These are phyloP conservation scores for Euborellia annulipes DNA, from an alignment of 1,140 invertebrate genomes.

Conservation along the genomic window DNA sequence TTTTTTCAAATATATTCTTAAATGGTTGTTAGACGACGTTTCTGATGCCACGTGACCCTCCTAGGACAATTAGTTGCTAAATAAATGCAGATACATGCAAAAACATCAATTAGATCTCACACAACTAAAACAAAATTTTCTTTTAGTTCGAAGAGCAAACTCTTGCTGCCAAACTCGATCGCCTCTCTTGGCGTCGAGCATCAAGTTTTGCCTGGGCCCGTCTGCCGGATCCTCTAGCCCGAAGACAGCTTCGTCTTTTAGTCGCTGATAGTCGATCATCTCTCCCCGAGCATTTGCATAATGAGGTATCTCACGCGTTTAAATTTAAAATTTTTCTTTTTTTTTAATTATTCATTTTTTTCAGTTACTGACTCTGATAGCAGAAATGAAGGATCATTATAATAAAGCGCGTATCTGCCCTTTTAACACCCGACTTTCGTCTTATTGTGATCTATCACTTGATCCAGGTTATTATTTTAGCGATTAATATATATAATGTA, in stretches of 20 bases:
- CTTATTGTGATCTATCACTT: constrained; percentile 46
- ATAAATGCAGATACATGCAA: too few relatives aligned
- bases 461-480: constrained; percentile 38
- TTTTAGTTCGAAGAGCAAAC: constrained; percentile 44
- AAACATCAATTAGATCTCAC: too few relatives aligned
- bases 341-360: constrained; percentile 17
- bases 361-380: constrained; percentile 52
- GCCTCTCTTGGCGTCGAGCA: constrained; percentile 53
- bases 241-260: constrained; percentile 53
- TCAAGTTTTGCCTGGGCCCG: constrained; percentile 46
- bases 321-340: too few relatives aligned
- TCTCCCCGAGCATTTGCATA: constrained; percentile 54
- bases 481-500: neutral
- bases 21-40: too few relatives aligned
- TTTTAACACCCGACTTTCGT: constrained; percentile 30
- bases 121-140: too few relatives aligned
- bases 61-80: too few relatives aligned
- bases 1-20: too few relatives aligned
- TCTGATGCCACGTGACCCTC: too few relatives aligned
- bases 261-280: constrained; percentile 52
- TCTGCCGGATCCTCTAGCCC: constrained; percentile 45
- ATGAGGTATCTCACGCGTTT: too few relatives aligned
- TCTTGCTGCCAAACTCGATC: constrained; percentile 51
- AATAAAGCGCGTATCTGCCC: constrained; percentile 54
- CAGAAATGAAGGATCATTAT: constrained; percentile 67